Conservation (phyloP, 2,113 vertebrate species). For the Pseudois nayaur region DNA sequence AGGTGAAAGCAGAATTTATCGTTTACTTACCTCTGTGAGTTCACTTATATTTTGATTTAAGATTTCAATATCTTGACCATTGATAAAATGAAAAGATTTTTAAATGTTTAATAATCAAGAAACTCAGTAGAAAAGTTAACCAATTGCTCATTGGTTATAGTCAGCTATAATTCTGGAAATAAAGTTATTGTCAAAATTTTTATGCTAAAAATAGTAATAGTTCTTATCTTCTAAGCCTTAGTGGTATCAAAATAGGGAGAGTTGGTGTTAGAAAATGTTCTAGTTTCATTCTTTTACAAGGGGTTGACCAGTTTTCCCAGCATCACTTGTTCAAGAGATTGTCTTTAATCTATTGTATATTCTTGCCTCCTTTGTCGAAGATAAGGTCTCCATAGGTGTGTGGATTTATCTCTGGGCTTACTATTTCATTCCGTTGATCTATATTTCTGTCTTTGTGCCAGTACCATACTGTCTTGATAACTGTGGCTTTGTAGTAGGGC, state of each 20-base stretch:
- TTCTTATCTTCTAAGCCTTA: not conserved
- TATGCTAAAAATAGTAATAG: not conserved
- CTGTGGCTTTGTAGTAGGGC: too few relatives aligned
- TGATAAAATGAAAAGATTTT: not conserved
- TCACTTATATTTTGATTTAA: not conserved
- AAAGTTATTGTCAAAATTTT: not conserved
- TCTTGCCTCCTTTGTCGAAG: too few relatives aligned
- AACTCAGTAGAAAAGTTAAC: not conserved
- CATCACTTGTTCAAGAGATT: too few relatives aligned
- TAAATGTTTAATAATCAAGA: not conserved
- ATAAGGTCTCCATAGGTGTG: too few relatives aligned
- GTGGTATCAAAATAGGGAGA: not conserved
- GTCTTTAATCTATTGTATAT: too few relatives aligned
- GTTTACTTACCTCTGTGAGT: not conserved
- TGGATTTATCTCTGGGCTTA: too few relatives aligned
- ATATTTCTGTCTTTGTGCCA: too few relatives aligned
- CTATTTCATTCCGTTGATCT: too few relatives aligned
- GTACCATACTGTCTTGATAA: too few relatives aligned
- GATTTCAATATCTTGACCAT: not conserved
- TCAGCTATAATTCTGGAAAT: not conserved
- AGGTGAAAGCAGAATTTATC: not conserved
- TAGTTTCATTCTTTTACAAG: too few relatives aligned
- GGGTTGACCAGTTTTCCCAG: too few relatives aligned
- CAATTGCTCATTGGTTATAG: not conserved
- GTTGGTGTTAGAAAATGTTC: too few relatives aligned